Evolutionary conservation across 2,888 invertebrate genomes (phyloP), one percentile per base, ranked within the genome.

Genomic region (Leucoma salicis): DNA sequence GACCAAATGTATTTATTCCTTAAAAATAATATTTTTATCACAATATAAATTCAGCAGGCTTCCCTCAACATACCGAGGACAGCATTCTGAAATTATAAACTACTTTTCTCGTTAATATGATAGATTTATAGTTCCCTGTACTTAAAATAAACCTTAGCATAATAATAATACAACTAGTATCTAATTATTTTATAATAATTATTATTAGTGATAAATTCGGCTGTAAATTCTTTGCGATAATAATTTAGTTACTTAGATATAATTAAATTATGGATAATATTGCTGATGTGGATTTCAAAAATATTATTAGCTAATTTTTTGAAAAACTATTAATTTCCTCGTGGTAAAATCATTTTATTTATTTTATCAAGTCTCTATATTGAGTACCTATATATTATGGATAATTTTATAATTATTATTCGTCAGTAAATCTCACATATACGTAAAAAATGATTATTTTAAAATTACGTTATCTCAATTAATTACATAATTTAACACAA

Each of bases 41-140:
- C 77, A 74, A 83, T 89, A 90, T 82, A 89, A 70, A 77, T 78
- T 87, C 89, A 89, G 89, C 68, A 90, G 88, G 86, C 62, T 77
- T 78, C 77, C 87, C 88, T 89, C 87, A 85, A 70, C 1, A 27
- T 31, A 47, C 68, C 81, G 88, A 88, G 89, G 86, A 83, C 55
- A 73, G 76, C 87, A 70, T 90, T 84, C 88, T 88, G 87, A 87
- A 86, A 78, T 70, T 85, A 87, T 86, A 88, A 62, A 39, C 35
- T 38, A 45, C 40, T 34, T 41, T 37, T 50, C 28, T 28, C 18
- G 13, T 29, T 21, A 31, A 36, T 15, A 16, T 32, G n/a, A 24
- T 15, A 38, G 11, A 40, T 31, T 33, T 33, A 35, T 28, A 13
- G 24, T 51, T 58, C 51, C 57, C 56, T 53, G 51, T 54, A 57